Evolutionary conservation across 2,797 vertebrate species (phyloP).

Genomic region (Buceros bicornis): DNA sequence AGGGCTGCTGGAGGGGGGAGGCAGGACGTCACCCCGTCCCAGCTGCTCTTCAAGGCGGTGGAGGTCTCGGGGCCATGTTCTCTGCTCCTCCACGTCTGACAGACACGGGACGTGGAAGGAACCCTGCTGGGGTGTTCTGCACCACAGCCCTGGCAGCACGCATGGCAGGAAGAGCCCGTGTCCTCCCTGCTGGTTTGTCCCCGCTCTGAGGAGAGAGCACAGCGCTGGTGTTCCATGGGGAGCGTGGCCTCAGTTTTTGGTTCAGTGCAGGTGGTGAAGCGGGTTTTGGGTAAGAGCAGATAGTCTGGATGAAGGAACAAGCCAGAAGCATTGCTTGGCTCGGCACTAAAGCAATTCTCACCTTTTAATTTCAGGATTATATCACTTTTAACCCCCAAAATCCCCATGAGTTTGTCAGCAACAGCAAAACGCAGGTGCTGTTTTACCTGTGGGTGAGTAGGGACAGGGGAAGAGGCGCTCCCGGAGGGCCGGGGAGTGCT

Average conservation of each 20-base stretch:
- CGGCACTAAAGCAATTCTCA: fast-evolving
- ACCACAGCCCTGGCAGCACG: fast-evolving
- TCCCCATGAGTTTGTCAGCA: constrained; percentile 88
- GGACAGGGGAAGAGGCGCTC: fast-evolving
- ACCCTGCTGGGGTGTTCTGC: neutral
- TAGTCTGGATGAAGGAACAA: neutral
- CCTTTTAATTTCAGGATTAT: constrained; percentile 81
- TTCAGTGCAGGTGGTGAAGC: neutral
- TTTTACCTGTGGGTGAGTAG: constrained; percentile 88
- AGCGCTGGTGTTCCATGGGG: neutral
- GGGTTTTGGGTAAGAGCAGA: neutral
- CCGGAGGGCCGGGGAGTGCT: neutral
- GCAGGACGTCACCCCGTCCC: neutral
- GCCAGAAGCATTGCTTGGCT: neutral
- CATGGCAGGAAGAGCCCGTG: neutral
- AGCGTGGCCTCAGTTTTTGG: neutral
- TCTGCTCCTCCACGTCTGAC: neutral
- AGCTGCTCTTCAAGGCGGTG: no score
- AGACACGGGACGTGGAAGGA: fast-evolving
- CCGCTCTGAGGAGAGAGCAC: neutral
- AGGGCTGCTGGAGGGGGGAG: neutral
- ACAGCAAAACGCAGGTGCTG: constrained; percentile 84
- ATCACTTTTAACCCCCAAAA: constrained; percentile 88
- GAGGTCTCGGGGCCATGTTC: neutral
- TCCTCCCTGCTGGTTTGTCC: neutral